Conservation (phyloP, 2,113 vertebrate species). For the Passer montanus region DNA sequence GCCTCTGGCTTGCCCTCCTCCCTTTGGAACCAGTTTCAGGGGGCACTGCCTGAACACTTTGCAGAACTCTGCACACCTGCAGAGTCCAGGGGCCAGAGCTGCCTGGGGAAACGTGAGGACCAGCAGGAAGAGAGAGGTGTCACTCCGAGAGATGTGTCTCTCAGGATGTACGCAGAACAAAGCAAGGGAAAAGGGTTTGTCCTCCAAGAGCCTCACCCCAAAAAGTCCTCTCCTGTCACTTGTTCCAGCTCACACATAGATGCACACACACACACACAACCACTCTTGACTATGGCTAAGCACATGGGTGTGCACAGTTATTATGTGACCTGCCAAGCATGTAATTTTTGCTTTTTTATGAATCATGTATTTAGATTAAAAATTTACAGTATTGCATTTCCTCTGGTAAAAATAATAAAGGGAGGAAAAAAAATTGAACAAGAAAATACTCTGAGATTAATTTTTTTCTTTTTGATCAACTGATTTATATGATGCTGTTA, state of each 20-base stretch:
- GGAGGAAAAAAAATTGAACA: background rate
- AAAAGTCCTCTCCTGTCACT: background rate
- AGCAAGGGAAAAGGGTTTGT: background rate
- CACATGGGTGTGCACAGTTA: rapidly evolving
- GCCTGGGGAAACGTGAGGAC: background rate
- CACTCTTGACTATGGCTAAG: background rate
- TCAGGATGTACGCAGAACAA: too few species aligned
- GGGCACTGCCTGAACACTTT: background rate
- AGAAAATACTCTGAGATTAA: background rate
- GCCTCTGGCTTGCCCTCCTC: background rate
- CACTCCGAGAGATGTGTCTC: background rate
- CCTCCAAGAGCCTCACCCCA: background rate
- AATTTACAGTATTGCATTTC: background rate
- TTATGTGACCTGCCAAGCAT: background rate
- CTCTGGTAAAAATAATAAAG: background rate
- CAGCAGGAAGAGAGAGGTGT: background rate
- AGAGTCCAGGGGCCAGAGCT: background rate
- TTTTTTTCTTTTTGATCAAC: background rate
- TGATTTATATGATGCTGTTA: constrained; percentile 38
- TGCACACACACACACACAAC: too few species aligned
- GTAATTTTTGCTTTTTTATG: background rate
- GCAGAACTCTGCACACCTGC: background rate
- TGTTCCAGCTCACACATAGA: background rate
- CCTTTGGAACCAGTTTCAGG: background rate
- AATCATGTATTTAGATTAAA: background rate